Base-by-base conservation (phyloP, 2,888 invertebrate species). In the Sicus ferrugineus region DNA sequence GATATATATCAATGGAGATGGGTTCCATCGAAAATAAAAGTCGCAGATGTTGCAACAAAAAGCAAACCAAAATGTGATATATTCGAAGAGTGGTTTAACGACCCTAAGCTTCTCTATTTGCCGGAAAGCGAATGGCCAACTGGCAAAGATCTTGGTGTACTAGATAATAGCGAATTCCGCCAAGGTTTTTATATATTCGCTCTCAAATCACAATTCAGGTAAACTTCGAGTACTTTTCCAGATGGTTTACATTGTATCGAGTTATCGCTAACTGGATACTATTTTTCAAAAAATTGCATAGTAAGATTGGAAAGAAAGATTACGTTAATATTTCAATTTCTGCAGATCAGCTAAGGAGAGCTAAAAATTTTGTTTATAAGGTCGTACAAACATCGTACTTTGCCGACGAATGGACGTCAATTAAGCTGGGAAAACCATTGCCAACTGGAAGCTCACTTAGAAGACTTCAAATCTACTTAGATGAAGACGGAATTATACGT, bases 91-190 rank as follows among this genome's bases (percentile, higher is more conserved):
- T 38, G 38, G 38, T 11, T 50, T n/a, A 50, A 50, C 5, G n/a
- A n/a, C 50, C 19, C 50, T 50, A 50, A 50, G 5, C 16, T 50
- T 50, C 50, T 50, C 6, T 50, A 50, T 50, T 50, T 50, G 50
- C 19, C 50, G n/a, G 50, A 50, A 50, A 7, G 6, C 50, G 50
- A 50, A 5, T n/a, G n/a, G n/a, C n/a, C n/a, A n/a, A n/a, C n/a
- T n/a, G n/a, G n/a, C n/a, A n/a, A n/a, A n/a, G n/a, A n/a, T n/a
- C n/a, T n/a, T n/a, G n/a, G n/a, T 38, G 38, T 9, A 38, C 7
- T 38, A 38, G 38, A 38, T 38, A 38, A 14, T 38, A 38, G 38
- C 38, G 38, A 38, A 14, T 38, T 38, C 7, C 14, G 38, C 38
- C n/a, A n/a, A n/a, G n/a, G n/a, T n/a, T n/a, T n/a, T n/a, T n/a